A percentile compares a stretch with the other conserved stretches of the same genome.
Evolutionary conservation across 2,797 vertebrate species (phyloP).

Genomic region (Heliangelus exortis): DNA sequence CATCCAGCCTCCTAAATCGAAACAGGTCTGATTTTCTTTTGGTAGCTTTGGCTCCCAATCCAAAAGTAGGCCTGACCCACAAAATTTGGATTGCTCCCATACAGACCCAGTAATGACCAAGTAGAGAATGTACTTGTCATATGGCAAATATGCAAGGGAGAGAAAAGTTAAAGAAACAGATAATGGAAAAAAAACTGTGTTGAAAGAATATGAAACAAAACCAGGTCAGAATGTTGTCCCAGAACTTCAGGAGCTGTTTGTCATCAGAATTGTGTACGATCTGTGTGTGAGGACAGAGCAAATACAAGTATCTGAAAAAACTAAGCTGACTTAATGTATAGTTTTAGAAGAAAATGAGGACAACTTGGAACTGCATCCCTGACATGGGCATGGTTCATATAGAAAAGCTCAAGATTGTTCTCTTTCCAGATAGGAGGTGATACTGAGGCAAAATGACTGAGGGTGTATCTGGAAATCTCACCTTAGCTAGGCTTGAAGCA

Average conservation of each 20-base stretch:
- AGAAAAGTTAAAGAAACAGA: slow-evolving; percentile 9
- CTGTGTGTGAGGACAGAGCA: background rate
- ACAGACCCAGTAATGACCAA: background rate
- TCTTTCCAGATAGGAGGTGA: background rate
- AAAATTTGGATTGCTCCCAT: background rate
- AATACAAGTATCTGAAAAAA: background rate
- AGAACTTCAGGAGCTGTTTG: slow-evolving; percentile 25
- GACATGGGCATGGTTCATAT: background rate
- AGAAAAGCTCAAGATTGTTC: background rate
- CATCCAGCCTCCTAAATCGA: background rate
- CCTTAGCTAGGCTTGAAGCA: background rate
- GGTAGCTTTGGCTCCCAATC: slow-evolving; percentile 2
- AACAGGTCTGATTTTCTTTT: slow-evolving; percentile 25
- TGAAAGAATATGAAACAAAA: slow-evolving; percentile 21
- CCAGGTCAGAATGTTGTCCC: background rate
- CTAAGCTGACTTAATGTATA: background rate
- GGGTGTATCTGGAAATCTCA: background rate
- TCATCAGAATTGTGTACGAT: background rate
- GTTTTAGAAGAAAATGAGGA: background rate
- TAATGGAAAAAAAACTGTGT: slow-evolving; percentile 19
- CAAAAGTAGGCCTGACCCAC: background rate
- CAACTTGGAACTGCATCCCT: background rate
- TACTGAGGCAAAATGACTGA: background rate
- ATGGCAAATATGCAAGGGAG: background rate
- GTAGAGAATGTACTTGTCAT: slow-evolving; percentile 9